Evolutionary conservation across 1,140 invertebrate genomes (phyloP).

Genomic region (Nymphalis io): DNA sequence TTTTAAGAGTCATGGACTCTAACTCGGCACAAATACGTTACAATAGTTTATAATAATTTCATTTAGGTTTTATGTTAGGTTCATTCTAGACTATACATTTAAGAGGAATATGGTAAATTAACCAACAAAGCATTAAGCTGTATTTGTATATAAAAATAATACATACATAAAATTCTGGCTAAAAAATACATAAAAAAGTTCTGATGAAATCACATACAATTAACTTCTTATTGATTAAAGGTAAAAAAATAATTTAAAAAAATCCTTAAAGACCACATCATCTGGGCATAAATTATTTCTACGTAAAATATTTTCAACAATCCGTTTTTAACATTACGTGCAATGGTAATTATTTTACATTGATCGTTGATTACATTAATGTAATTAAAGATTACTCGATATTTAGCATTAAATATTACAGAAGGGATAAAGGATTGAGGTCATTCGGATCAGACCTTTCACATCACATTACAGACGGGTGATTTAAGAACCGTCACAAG

Average conservation of each 20-base stretch:
- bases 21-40: no score
- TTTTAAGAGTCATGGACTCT: not conserved
- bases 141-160: not conserved
- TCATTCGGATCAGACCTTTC: conserved; percentile 53
- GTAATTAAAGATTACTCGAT: conserved; percentile 45
- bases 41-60: no score
- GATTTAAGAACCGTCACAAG: conserved; percentile 32
- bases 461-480: conserved; percentile 43
- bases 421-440: conserved; percentile 47
- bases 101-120: no score
- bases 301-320: conserved; percentile 2
- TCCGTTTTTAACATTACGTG: conserved; percentile 1
- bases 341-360: conserved; percentile 32
- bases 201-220: not conserved
- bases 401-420: conserved; percentile 43
- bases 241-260: not conserved
- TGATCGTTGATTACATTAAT: conserved; percentile 15
- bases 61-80: no score
- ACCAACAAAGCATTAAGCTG: no score
- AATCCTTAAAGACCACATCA: conserved; percentile 5
- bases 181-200: not conserved
- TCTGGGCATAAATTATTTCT: not conserved
- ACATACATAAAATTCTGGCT: not conserved
- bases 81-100: no score
- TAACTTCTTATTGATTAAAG: not conserved